phyloP scores from a whole-genome alignment of 2,888 invertebrate species.

The Leucoma salicis region DNA sequence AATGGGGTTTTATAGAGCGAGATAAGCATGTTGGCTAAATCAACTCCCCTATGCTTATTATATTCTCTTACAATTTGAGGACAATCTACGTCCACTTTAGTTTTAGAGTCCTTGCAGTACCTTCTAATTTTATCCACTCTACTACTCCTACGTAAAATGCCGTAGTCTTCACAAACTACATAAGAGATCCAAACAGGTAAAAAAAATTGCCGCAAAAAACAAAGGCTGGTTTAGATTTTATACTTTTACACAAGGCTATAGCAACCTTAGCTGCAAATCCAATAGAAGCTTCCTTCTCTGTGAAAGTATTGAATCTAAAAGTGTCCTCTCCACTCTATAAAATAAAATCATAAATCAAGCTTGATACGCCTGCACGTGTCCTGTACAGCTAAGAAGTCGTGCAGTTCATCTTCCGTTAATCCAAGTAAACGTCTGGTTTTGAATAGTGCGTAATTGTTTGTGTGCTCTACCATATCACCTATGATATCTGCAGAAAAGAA shows the following conservation, averaged over 20 bases:
- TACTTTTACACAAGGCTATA: slow-evolving; percentile 19
- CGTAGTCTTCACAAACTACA: not conserved
- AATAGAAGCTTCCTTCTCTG: slow-evolving; percentile 12
- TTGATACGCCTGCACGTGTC: not conserved
- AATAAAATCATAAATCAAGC: not conserved
- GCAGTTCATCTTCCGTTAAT: too few relatives aligned
- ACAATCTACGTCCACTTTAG: slow-evolving; percentile 27
- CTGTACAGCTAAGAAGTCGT: too few relatives aligned
- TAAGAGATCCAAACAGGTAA: not conserved
- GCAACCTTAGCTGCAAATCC: slow-evolving; percentile 25
- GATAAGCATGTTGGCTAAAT: not conserved
- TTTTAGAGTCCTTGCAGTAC: slow-evolving; percentile 25
- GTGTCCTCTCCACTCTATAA: slow-evolving; percentile 11
- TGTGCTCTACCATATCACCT: too few relatives aligned
- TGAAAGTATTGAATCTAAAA: slow-evolving; percentile 9
- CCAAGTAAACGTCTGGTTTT: not conserved
- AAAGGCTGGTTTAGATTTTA: slow-evolving; percentile 12
- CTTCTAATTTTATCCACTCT: slow-evolving; percentile 24
- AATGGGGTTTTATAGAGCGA: too few relatives aligned
- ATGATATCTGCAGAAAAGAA: too few relatives aligned
- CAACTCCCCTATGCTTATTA: slow-evolving; percentile 3
- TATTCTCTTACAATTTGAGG: slow-evolving; percentile 34
- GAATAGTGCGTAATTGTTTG: too few relatives aligned
- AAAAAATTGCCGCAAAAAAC: slow-evolving; percentile 12
- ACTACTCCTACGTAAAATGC: not conserved